phyloP scores from a whole-genome alignment of 23 tunicate species.

The Oikopleura albicans region DNA sequence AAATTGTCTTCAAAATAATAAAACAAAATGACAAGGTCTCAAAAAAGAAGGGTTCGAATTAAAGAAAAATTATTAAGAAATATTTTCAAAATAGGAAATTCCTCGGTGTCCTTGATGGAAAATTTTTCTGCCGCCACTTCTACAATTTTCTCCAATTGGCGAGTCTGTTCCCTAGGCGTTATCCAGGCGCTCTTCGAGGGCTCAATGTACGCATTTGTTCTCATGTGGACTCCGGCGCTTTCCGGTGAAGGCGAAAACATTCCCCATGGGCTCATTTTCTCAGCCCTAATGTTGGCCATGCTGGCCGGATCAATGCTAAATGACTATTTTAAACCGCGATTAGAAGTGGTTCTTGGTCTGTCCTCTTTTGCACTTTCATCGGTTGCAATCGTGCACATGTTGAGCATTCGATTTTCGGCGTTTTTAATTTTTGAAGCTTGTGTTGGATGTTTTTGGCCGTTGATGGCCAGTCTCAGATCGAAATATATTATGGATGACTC shows the following conservation, averaged over 20 bases:
- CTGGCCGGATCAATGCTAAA: not conserved
- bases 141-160: not conserved
- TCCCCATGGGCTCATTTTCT: slow-evolving; percentile 40
- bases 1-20: too few relatives aligned
- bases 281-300: slow-evolving; percentile 38
- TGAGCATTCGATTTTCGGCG: slow-evolving; percentile 8
- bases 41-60: not conserved
- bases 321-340: not conserved
- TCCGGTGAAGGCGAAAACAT: slow-evolving; percentile 21
- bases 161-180: slow-evolving; percentile 29
- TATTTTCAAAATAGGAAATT: not conserved
- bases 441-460: slow-evolving; percentile 57
- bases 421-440: slow-evolving; percentile 43
- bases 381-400: not conserved
- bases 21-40: too few relatives aligned
- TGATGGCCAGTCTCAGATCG: slow-evolving; percentile 36
- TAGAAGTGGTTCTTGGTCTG: not conserved
- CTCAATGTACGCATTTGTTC: slow-evolving; percentile 46
- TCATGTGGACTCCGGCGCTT: slow-evolving; percentile 53
- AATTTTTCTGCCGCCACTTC: not conserved
- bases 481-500: slow-evolving; percentile 28
- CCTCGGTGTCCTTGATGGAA: not conserved
- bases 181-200: slow-evolving; percentile 49
- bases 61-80: not conserved
- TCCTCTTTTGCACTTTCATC: not conserved